Evolutionary conservation across 2,888 invertebrate genomes (phyloP).

Genomic region (Scelioninae gen. 2): DNA sequence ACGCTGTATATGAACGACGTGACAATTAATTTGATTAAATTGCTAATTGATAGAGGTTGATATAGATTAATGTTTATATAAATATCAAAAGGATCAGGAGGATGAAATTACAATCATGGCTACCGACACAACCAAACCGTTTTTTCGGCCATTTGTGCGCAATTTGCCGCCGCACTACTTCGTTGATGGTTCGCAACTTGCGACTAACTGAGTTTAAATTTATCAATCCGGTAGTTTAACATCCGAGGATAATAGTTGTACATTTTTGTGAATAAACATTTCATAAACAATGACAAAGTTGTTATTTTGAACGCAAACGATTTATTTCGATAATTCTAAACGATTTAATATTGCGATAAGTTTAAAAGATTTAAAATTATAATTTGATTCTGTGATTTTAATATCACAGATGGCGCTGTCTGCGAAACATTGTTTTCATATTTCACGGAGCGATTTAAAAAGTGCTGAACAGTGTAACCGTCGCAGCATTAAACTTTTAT

Average conservation of each 20-base stretch:
- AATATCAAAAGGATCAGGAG: constrained; percentile 17
- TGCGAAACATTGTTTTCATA: neutral
- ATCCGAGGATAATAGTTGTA: too few relatives aligned
- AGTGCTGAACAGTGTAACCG: neutral
- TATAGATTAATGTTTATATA: constrained; percentile 3
- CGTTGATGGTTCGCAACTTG: neutral
- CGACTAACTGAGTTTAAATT: too few relatives aligned
- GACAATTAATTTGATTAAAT: neutral
- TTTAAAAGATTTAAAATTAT: neutral
- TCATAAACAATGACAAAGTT: too few relatives aligned
- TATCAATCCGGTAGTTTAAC: too few relatives aligned
- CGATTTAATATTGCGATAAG: too few relatives aligned
- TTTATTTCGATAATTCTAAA: too few relatives aligned
- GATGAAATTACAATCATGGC: constrained; percentile 17
- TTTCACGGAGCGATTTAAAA: neutral
- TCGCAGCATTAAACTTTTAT: too few relatives aligned
- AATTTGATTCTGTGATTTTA: too few relatives aligned
- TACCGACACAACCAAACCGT: constrained; percentile 15
- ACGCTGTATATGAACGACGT: too few relatives aligned
- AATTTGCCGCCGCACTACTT: neutral
- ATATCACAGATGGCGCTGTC: neutral
- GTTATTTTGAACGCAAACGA: too few relatives aligned
- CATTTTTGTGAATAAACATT: too few relatives aligned
- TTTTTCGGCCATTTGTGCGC: constrained; percentile 9
- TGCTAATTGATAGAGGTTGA: constrained; percentile 26